Base-by-base conservation (phyloP, 2,888 invertebrate species). In the Ellobium chinense region DNA sequence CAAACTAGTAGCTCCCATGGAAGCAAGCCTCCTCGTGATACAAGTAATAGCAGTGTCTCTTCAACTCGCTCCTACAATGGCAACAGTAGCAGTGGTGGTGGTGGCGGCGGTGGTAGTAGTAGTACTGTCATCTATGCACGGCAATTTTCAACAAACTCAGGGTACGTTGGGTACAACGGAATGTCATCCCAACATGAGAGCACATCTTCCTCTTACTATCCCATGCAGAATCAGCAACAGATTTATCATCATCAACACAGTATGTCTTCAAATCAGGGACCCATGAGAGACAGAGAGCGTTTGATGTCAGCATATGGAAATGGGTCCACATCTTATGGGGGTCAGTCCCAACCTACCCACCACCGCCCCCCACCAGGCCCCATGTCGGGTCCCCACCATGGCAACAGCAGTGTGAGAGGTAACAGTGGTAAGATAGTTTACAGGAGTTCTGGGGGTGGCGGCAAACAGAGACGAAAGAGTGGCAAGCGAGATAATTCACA, bases 11-110 rank as follows among this genome's bases (percentile, higher is more conserved):
- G 60, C 31, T 74, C 82, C 1, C 80, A 81, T n/a, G 87, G 87
- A 14, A 27, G 69, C 60, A 80, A 80, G n/a, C 69, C 80, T 72
- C 85, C 85, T 66, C 85, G 91, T 12, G 91, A 91, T 72, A 84
- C 86, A 24, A 91, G 89, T 78, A 85, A 87, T 24, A 90, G 88
- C 84, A 90, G 89, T 82, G 89, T 88, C 29, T 88, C 89, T 14
- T 90, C 91, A 24, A 88, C 86, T 72, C 86, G 87, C 39, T 89
- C 88, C 29, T 77, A 60, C 69, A 65, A 63, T 63, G 81, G 79
- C 56, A 69, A 58, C 77, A 76, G 39, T 60, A 77, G 36, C 69
- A 68, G 69, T 72, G 73, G 77, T 24, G 68, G 78, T 36, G 73
- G 81, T 27, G 70, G 82, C 4, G 65, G 56, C 24, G 34, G 27